These are phyloP conservation scores for Hippocampus abdominalis DNA, from an alignment of 2,113 vertebrate genomes.

Conservation along the genomic window DNA sequence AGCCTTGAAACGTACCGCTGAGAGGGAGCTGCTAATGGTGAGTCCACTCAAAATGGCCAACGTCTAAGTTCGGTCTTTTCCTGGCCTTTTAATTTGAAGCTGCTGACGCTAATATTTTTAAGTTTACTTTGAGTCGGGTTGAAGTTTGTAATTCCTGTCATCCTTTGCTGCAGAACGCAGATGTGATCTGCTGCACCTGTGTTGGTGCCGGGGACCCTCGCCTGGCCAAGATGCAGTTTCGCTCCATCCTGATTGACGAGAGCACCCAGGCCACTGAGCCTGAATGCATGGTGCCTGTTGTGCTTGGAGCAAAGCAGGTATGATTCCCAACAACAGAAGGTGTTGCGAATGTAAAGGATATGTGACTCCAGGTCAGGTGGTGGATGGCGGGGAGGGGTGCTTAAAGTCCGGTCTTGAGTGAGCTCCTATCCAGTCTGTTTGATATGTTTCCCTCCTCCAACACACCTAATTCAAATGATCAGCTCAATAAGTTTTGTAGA, in stretches of 20 bases:
- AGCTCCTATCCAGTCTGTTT: no score
- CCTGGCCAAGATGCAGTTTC: constrained; percentile 98
- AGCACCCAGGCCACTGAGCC: constrained; percentile 98
- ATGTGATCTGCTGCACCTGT: constrained; percentile 97
- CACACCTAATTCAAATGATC: no score
- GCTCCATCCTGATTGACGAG: constrained; percentile 96
- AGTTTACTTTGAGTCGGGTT: neutral
- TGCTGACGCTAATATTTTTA: neutral
- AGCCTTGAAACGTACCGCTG: constrained; percentile 91
- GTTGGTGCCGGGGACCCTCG: constrained; percentile 94
- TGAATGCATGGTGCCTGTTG: constrained; percentile 96
- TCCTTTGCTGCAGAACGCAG: constrained; percentile 79
- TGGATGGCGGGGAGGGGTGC: no score
- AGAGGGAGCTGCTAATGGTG: constrained; percentile 95
- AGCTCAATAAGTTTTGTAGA: no score
- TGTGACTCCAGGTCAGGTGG: neutral
- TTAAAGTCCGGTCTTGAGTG: no score
- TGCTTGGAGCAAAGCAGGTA: constrained; percentile 96
- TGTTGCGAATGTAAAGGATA: neutral
- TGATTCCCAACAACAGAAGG: neutral
- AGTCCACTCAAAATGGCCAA: neutral
- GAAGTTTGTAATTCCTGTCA: neutral
- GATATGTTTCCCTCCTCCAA: no score
- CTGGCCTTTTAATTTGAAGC: neutral
- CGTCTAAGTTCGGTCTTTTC: neutral